phyloP scores from a whole-genome alignment of 2,888 invertebrate species.

The Cosmia pyralina region DNA sequence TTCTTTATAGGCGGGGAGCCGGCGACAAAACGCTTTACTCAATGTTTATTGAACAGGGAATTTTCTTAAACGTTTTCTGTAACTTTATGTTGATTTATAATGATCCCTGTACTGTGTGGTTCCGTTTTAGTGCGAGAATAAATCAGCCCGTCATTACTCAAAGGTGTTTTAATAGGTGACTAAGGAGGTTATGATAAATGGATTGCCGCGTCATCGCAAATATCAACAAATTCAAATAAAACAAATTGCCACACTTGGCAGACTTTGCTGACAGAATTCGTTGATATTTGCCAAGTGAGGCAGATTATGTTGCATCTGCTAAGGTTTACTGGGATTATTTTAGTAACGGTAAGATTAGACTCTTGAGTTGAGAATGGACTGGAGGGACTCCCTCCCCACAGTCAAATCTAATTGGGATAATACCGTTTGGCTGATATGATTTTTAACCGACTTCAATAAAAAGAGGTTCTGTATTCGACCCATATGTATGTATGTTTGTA shows the following conservation, averaged over 20 bases:
- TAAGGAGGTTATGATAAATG: neutral
- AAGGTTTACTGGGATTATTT: neutral
- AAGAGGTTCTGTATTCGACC: no score
- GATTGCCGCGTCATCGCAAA: neutral
- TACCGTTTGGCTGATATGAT: neutral
- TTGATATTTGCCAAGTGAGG: no score
- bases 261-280: no score
- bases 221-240: neutral
- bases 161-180: constrained; percentile 13
- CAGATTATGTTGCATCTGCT: neutral
- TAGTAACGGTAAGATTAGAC: neutral
- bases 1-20: constrained; percentile 37
- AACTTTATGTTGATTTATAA: constrained; percentile 41
- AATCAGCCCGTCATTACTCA: constrained; percentile 6
- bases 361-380: neutral
- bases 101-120: constrained; percentile 5
- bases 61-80: constrained; percentile 43
- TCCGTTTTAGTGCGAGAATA: constrained; percentile 7
- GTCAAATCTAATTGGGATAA: neutral
- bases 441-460: no score
- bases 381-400: no score
- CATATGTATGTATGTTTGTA: no score
- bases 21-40: constrained; percentile 38
- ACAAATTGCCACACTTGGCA: no score
- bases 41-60: constrained; percentile 45